Conservation (phyloP, 2,888 invertebrate genomes). For the Eristalis pertinax region DNA sequence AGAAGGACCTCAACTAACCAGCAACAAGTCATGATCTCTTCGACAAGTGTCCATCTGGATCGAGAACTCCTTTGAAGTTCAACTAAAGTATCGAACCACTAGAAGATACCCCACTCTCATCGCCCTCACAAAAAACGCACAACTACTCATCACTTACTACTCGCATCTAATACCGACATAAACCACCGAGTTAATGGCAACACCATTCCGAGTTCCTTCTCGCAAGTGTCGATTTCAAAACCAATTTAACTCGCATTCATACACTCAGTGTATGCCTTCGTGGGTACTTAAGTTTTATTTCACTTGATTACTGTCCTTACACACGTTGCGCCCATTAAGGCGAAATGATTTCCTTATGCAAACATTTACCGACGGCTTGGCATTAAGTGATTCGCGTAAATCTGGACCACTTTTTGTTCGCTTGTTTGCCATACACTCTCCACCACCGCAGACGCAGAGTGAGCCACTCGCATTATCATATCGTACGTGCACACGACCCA, state of each 20-base stretch:
- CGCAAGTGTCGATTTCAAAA: too few relatives aligned
- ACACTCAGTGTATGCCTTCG: background rate
- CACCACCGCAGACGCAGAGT: slow-evolving; percentile 15
- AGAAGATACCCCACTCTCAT: too few relatives aligned
- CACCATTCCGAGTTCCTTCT: too few relatives aligned
- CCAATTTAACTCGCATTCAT: background rate
- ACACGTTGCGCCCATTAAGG: background rate
- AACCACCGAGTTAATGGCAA: too few relatives aligned
- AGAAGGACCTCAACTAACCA: too few relatives aligned
- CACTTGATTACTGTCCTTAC: background rate
- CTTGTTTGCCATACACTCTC: slow-evolving; percentile 15
- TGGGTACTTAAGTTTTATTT: slow-evolving; percentile 1
- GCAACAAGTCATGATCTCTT: too few relatives aligned
- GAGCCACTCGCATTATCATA: slow-evolving; percentile 6
- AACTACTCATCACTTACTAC: too few relatives aligned
- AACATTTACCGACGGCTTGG: slow-evolving; percentile 33
- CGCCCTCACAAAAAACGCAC: too few relatives aligned
- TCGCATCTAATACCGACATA: too few relatives aligned
- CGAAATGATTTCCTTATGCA: slow-evolving; percentile 3
- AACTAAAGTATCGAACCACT: too few relatives aligned
- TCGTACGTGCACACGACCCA: background rate
- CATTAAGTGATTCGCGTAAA: slow-evolving; percentile 27
- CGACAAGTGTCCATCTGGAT: too few relatives aligned
- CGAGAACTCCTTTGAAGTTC: too few relatives aligned
- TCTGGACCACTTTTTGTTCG: slow-evolving; percentile 11